Evolutionary conservation across 2,797 vertebrate species (phyloP).

Genomic region (Hapalemur alaotrensis): DNA sequence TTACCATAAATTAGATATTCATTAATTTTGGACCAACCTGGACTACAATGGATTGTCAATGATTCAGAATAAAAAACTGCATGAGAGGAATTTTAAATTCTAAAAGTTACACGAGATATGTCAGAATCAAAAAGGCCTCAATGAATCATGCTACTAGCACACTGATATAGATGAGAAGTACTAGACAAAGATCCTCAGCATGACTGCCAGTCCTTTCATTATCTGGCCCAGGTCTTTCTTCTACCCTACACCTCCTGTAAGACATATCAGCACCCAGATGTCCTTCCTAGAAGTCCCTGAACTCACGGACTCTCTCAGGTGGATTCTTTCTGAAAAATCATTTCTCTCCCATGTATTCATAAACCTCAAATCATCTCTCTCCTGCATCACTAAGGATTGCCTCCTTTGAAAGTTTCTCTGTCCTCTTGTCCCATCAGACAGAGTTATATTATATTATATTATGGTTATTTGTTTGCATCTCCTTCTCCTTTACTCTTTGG

Average conservation of each 20-base stretch:
- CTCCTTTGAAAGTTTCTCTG: neutral
- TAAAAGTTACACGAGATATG: neutral
- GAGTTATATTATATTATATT: neutral
- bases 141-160: neutral
- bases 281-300: neutral
- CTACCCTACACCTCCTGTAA: neutral
- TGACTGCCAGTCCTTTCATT: neutral
- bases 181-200: neutral
- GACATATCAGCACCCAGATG: neutral
- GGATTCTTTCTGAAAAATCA: neutral
- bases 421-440: neutral
- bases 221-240: neutral
- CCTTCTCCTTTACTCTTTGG: neutral
- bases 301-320: neutral
- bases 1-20: neutral
- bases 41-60: neutral
- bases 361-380: neutral
- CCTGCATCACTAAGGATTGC: neutral
- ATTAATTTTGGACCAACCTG: neutral
- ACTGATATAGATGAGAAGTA: neutral
- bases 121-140: neutral
- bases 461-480: neutral
- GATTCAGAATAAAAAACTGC: neutral
- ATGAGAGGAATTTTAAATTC: neutral
- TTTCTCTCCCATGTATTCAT: neutral